phyloP scores from a whole-genome alignment of 2,113 vertebrate genomes.

The Pollachius pollachius region DNA sequence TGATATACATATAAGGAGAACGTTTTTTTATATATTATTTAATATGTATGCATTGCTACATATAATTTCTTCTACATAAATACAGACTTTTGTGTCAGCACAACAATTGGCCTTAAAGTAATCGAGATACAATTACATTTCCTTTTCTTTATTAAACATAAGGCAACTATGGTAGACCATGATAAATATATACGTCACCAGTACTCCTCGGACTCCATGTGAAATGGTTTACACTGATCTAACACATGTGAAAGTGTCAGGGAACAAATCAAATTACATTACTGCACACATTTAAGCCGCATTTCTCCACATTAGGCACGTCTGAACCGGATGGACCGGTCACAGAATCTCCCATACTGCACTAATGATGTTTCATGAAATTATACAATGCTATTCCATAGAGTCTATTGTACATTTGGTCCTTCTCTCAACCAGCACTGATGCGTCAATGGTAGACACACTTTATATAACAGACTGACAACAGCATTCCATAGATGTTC shows the following conservation, averaged over 20 bases:
- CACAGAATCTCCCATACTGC: conserved; percentile 21
- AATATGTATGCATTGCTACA: conserved; percentile 64
- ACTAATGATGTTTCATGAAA: conserved; percentile 39
- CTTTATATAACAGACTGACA: conserved; percentile 37
- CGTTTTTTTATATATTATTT: conserved; percentile 15
- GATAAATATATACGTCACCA: conserved; percentile 47
- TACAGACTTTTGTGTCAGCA: conserved; percentile 44
- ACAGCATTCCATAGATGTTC: conserved; percentile 39
- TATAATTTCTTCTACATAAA: conserved; percentile 61
- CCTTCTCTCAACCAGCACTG: conserved; percentile 62
- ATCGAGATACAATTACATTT: conserved; percentile 43
- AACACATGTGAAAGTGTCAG: conserved; percentile 33
- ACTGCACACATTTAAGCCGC: conserved; percentile 54
- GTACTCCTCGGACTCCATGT: conserved; percentile 25
- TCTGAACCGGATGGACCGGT: conserved; percentile 43
- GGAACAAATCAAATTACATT: conserved; percentile 44
- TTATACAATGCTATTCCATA: conserved; percentile 37
- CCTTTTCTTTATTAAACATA: conserved; percentile 68
- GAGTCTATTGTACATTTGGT: conserved; percentile 53
- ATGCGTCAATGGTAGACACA: conserved; percentile 32
- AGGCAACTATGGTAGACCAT: conserved; percentile 77
- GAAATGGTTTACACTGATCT: conserved; percentile 39
- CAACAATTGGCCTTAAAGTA: conserved; percentile 36
- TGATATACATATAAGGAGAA: conserved; percentile 22
- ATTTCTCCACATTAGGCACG: conserved; percentile 66